Base-by-base conservation (phyloP, 2,797 vertebrate species). In the Chelmon rostratus region DNA sequence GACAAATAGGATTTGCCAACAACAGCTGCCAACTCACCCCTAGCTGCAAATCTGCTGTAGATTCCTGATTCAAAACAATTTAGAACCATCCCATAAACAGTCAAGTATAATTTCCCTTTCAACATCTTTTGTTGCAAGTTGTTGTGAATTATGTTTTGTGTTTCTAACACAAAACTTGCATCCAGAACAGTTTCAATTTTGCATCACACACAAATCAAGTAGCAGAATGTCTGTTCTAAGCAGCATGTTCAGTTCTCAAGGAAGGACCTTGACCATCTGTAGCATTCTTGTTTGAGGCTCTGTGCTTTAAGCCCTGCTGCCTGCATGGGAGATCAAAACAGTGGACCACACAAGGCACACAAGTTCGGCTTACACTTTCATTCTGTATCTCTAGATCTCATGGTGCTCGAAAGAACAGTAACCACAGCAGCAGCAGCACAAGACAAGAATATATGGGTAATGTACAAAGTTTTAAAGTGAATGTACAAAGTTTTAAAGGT, bases 261-360 rank as follows among this genome's bases (percentile, higher is more conserved):
- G 79, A 86, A 78, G 68, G 81, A 76, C 78, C 57, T 53, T 58
- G 68, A 71, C 78, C 71, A 23, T 79, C 72, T 87, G 78, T 57
- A 58, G 50, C 67, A 85, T 91, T 91, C 84, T 76, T 76, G 0
- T 88, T 88, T 92, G 87, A 89, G 84, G 81, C 67, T 58, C 67
- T 19, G n/a, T 18, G 68, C 70, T 87, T 78, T 68, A 81, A 68
- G 37, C 89, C 84, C 78, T 81, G 83, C 73, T 83, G 80, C 82
- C 74, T 66, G 79, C 79, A 87, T 83, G 3, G 6, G 28, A 86
- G 86, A 91, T 92, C 88, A 89, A 79, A 88, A 83, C 73, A 2
- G 25, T 1, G 50, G 77, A 79, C 76, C 80, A 65, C 70, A 62
- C 83, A 64, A 81, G 57, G 70, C 78, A 47, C 59, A 71, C 47